Evolutionary conservation across 2,797 vertebrate genomes (phyloP).

Genomic region (Micrastur ruficollis): DNA sequence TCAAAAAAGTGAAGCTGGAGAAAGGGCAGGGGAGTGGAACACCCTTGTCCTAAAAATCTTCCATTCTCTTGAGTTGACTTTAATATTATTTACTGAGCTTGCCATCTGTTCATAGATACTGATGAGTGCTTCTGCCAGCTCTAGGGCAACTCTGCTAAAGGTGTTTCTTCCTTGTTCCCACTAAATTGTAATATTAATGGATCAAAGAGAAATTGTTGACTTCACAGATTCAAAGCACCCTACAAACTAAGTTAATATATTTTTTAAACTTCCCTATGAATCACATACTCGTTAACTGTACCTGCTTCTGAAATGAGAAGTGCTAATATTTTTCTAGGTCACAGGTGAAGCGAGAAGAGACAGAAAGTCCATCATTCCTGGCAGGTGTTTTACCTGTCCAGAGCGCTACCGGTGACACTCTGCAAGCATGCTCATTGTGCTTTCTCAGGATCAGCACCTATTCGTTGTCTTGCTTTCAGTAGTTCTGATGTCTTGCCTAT

Average conservation of each 20-base stretch:
- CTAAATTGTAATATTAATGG: neutral
- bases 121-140: neutral
- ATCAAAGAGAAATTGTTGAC: neutral
- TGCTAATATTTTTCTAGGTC: neutral
- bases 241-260: neutral
- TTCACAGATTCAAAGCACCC: neutral
- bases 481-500: neutral
- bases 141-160: neutral
- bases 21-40: neutral
- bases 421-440: rapidly evolving
- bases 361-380: rapidly evolving
- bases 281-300: neutral
- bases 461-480: neutral
- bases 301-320: neutral
- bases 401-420: neutral
- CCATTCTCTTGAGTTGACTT: neutral
- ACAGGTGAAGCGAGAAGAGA: neutral
- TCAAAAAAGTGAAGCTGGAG: neutral
- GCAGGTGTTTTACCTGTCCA: neutral
- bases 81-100: neutral
- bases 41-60: neutral
- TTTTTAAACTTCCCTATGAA: neutral
- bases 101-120: neutral
- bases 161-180: neutral
- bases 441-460: neutral